Evolutionary conservation across 2,797 vertebrate species (phyloP), one percentile per base, ranked within the genome.

Genomic region (Takifugu rubripes): DNA sequence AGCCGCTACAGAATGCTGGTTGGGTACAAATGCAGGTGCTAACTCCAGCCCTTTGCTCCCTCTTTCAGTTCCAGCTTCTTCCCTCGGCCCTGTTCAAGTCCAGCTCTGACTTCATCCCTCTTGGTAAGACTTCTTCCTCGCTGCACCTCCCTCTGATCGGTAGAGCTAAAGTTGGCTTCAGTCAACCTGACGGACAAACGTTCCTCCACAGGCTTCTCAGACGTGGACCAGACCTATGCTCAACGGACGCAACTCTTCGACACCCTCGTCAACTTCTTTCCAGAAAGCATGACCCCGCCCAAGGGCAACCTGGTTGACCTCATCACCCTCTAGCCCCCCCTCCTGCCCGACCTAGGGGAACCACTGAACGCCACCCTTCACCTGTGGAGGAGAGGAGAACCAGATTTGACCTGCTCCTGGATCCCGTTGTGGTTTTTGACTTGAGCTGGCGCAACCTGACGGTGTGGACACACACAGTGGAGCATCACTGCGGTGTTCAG

Each of bases 251-350:
- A 96, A 82, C 95, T 99, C 62, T 99, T 99, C 73, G 97, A 99
- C 90, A 98, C 93, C 0, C 90, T 99, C 14, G 97, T 99, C 81
- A 98, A 97, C 89, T 99, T 99, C 91, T 99, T 99, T 82, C 97
- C 97, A 0, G 97, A 99, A 92, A 98, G 92, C 91, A 99, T 99
- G 97, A 98, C 97, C 45, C 97, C 97, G 16, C 97, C 97, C 15
- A 98, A 98, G 84, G 97, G 97, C 89, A 99, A 99, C 89, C 86
- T 99, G 81, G 97, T 99, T 1, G 97, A 99, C 89, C 96, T 99
- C 82, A 98, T 99, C 87, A 97, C 94, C 2, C 94, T 99, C 88
- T 99, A 92, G 92, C 25, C 9, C 78, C 82, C 46, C 82, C 66
- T 66, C 27, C 27, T 6, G 3, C 58, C 47, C 56, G 8, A 17